Evolutionary conservation across 2,888 invertebrate species (phyloP).

Genomic region (Oscheius onirici): DNA sequence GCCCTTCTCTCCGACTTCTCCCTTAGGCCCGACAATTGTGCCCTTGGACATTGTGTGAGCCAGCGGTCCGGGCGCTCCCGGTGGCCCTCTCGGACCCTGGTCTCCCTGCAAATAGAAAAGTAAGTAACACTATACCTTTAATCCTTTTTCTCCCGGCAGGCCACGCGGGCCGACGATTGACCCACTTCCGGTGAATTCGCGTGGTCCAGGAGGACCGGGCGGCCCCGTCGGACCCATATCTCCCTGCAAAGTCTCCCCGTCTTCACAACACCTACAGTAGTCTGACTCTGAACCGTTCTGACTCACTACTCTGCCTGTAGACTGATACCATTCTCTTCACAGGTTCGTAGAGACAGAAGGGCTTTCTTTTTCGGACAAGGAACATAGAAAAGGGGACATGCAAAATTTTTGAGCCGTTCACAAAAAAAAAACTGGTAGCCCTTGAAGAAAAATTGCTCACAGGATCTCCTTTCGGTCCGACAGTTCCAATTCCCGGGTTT

Average conservation of each 20-base stretch:
- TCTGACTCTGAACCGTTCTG: neutral
- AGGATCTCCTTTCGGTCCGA: conserved; percentile 72
- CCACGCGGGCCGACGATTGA: conserved; percentile 68
- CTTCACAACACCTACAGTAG: too few relatives aligned
- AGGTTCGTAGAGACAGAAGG: neutral
- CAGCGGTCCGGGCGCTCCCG: conserved; percentile 67
- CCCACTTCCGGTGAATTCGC: conserved; percentile 66
- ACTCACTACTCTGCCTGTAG: neutral
- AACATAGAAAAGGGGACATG: neutral
- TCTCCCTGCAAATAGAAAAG: conserved; percentile 61
- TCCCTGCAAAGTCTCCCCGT: conserved; percentile 58
- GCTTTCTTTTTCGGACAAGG: too few relatives aligned
- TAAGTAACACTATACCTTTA: conserved; percentile 55
- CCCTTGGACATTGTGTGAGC: conserved; percentile 66
- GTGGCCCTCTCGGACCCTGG: conserved; percentile 62
- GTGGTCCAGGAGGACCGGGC: conserved; percentile 73
- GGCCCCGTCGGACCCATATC: conserved; percentile 67
- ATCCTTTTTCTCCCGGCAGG: conserved; percentile 65
- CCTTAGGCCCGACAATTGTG: conserved; percentile 69
- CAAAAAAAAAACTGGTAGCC: neutral
- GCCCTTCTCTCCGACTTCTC: conserved; percentile 80
- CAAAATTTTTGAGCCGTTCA: neutral
- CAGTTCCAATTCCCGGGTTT: conserved; percentile 71
- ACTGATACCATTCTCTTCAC: neutral
- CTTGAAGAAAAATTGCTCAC: conserved; percentile 50